Evolutionary conservation across 2,888 invertebrate genomes (phyloP), one percentile per base, ranked within the genome.

Genomic region (Aspidiotus rigidus): DNA sequence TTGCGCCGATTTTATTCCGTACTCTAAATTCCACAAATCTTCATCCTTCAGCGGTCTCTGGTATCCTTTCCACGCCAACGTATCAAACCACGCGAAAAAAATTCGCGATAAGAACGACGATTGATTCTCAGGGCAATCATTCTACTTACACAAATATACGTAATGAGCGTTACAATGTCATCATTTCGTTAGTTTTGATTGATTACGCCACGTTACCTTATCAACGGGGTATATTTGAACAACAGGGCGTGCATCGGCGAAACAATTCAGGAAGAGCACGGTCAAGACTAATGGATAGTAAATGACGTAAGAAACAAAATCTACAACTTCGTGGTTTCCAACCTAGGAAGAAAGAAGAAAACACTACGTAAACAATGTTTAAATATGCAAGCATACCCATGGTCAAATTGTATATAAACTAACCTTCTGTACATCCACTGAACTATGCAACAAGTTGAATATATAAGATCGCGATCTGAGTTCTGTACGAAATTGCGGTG

Each of bases 21-120:
- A 85, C 75, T 93, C 91, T 77, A 98, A 83, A 59, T 89, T 86
- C 95, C 96, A 98, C 13, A 98, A 80, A 79, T 98, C 94, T 60
- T 83, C 81, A 72, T 85, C 84, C 73, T 87, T 89, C 72, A 98
- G 79, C 13, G 93, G 89, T 74, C 88, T 86, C 70, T 85, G 85
- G 79, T 90, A 96, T 28, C 96, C 96, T 72, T 84, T 85, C 80
- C 90, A 85, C 1, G 93, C 88, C 76, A 95, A 80, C 0, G 83
- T 77, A 79, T 93, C 92, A 78, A 95, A 95, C 97, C 97, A 98
- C 74, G 88, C 85, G 79, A 92, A 96, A 2, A 90, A 84, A 39
- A 95, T 80, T 69, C 87, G 85, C 17, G 93, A 93, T 8, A 93
- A 83, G 78, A 93, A 96, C 69, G 94, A 92, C 40, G 93, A 85